Conservation (phyloP, 2,888 invertebrate genomes). For the Cylindroiulus punctatus region DNA sequence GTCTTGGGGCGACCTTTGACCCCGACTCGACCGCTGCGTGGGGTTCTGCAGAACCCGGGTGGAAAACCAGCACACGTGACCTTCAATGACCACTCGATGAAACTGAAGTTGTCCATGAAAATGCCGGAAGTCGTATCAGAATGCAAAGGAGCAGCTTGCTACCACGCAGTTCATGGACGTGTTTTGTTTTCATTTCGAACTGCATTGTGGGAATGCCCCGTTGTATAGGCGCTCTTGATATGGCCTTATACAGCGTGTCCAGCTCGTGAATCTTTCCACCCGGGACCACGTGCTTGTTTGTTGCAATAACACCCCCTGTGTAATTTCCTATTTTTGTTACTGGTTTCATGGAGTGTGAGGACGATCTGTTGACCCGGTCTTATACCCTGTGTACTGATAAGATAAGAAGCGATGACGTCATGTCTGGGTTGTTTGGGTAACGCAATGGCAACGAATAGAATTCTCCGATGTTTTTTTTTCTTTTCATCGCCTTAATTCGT, state of each 20-base stretch:
- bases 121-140: too few species aligned
- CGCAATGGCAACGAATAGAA: background rate
- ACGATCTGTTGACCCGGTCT: background rate
- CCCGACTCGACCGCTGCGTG: background rate
- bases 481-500: too few species aligned
- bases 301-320: background rate
- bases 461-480: too few species aligned
- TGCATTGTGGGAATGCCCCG: background rate
- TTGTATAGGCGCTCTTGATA: background rate
- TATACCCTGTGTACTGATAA: background rate
- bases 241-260: background rate
- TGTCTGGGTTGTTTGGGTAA: background rate
- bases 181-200: background rate
- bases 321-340: background rate
- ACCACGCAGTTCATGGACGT: too few species aligned
- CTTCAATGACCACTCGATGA: too few species aligned
- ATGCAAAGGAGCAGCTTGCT: too few species aligned
- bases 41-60: background rate
- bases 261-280: background rate
- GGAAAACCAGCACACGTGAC: background rate
- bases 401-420: background rate
- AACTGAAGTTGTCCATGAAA: too few species aligned
- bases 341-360: slow-evolving; percentile 34
- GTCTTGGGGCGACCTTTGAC: slow-evolving; percentile 6
- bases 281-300: slow-evolving; percentile 28